Percentiles rank a stretch among this genome's conserved stretches.
These are phyloP conservation scores for Iphiclides podalirius DNA, from an alignment of 2,888 invertebrate species.

Conservation along the genomic window DNA sequence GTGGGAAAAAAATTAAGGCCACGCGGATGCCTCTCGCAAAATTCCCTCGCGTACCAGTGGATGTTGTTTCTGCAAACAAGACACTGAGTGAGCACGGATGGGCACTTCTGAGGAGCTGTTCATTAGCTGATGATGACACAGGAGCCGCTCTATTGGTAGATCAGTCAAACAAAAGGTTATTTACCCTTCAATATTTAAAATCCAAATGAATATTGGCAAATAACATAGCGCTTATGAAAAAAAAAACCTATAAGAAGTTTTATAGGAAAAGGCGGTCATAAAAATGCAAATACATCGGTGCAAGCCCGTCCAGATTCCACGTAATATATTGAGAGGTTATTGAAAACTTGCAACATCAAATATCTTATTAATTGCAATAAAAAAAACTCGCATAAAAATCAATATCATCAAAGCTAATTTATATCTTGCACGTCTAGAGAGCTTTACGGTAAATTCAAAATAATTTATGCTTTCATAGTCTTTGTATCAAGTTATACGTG, in stretches of 20 bases:
- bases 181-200: constrained; percentile 24
- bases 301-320: constrained; percentile 6
- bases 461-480: constrained; percentile 7
- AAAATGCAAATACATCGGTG: constrained; percentile 24
- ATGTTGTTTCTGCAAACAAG: constrained; percentile 68
- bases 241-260: constrained; percentile 11
- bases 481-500: not conserved
- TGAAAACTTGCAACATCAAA: constrained; percentile 12
- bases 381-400: constrained; percentile 38
- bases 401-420: constrained; percentile 26
- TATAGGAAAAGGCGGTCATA: constrained; percentile 18
- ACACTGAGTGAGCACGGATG: constrained; percentile 57
- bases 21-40: constrained; percentile 61
- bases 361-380: constrained; percentile 37
- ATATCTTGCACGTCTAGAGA: constrained; percentile 38
- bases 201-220: constrained; percentile 22
- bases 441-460: constrained; percentile 26
- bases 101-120: constrained; percentile 62
- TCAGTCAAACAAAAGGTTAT: constrained; percentile 24
- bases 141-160: constrained; percentile 39
- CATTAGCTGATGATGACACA: constrained; percentile 54
- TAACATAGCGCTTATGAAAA: not conserved
- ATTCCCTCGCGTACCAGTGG: constrained; percentile 64
- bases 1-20: constrained; percentile 58
- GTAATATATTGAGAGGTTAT: constrained; percentile 9